Evolutionary conservation across 2,888 invertebrate species (phyloP).

Genomic region (Conomelus anceps): DNA sequence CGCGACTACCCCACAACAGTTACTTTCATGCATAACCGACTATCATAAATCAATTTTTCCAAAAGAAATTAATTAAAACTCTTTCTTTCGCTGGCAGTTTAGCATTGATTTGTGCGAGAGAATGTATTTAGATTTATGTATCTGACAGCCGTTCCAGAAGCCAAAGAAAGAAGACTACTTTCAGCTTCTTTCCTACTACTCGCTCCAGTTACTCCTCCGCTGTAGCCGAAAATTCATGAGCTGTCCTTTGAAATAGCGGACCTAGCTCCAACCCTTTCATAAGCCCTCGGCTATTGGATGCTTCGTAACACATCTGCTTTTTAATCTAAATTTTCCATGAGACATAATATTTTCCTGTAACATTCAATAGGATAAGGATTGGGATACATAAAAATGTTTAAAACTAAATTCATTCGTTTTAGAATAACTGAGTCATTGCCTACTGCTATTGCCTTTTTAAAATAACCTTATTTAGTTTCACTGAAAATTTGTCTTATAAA

Average conservation of each 20-base stretch:
- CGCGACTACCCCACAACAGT: not conserved
- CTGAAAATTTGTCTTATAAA: no score
- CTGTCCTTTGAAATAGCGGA: not conserved
- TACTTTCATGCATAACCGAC: not conserved
- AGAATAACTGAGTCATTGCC: no score
- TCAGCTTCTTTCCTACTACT: no score
- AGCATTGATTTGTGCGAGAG: not conserved
- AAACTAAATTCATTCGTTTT: no score
- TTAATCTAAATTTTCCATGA: not conserved
- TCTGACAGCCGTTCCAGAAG: no score
- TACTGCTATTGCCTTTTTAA: no score
- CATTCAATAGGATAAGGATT: no score
- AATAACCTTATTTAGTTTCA: no score
- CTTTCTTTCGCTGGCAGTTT: not conserved
- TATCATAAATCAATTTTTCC: not conserved
- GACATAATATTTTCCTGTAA: no score
- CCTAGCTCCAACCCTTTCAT: not conserved
- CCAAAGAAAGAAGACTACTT: no score
- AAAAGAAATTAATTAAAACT: not conserved
- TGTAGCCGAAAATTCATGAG: not conserved
- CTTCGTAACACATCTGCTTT: not conserved
- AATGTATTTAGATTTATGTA: not conserved
- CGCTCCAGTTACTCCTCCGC: not conserved
- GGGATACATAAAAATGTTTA: no score
- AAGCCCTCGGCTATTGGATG: not conserved